Base-by-base conservation (phyloP, 2,888 invertebrate species). In the Agrilus biguttatus region DNA sequence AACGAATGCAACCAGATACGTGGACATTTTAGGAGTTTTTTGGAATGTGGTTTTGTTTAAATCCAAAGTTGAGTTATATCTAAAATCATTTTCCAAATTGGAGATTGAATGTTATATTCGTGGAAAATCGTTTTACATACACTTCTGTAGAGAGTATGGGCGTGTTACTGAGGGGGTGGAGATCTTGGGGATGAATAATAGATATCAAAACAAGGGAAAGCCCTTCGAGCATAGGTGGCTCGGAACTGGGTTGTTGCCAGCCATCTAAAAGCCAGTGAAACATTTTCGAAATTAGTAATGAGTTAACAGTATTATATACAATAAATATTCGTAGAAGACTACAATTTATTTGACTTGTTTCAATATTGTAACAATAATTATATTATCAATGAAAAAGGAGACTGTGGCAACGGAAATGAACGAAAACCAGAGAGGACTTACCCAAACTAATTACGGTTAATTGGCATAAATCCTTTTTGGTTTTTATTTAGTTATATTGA, bases 1-100 rank as follows among this genome's bases (percentile, higher is more conserved):
- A 1, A 83, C 77, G 56, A 86, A 88, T 0, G 91, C 91, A 2
- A 91, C 79, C 21, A 91, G 67, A 56, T 92, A 92, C 0, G 90
- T 85, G 12, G 86, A 86, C 88, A 90, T 92, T 19, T 53, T 23
- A 1, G 73, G 74, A 0, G 75, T 69, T 23, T 53, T 67, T 23
- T 57, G 47, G 19, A 65, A 71, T 45, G 5, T 39, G 28, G 48
- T 47, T 39, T 57, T 74, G 74, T 10, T 67, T 59, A 3, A 33
- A 13, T 10, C 13, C 5, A 58, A 60, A 57, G 28, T 10, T 28
- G 8, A 10, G 28, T 28, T 28, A 4, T 28, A 28, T 10, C 28
- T 28, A 28, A 8, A 28, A 10, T 10, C n/a, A n/a, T n/a, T n/a
- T n/a, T n/a, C n/a, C n/a, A n/a, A n/a, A n/a, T n/a, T n/a, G n/a